A percentile compares a stretch with the other conserved stretches of the same genome.
Conservation (phyloP, 2,113 vertebrate genomes). For the Lucifuga dentata region DNA sequence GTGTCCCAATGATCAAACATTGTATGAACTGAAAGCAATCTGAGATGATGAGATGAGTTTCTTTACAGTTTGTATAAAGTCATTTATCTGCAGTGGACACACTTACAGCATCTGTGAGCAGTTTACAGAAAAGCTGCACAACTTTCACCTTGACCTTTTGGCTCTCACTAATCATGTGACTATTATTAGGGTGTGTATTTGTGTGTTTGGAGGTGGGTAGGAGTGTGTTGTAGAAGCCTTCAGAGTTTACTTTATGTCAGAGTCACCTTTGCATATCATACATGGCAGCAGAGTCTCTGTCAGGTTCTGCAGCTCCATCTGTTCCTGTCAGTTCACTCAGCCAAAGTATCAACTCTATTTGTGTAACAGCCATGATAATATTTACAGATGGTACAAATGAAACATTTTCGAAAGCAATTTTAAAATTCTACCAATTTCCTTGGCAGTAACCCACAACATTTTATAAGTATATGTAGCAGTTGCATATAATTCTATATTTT, state of each 20-base stretch:
- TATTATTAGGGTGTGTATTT: slow-evolving; percentile 16
- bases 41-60: not conserved
- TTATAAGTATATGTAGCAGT: no score
- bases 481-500: no score
- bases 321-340: slow-evolving; percentile 15
- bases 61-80: not conserved
- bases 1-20: not conserved
- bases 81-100: no score
- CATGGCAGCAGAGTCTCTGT: no score
- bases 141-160: not conserved
- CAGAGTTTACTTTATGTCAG: not conserved
- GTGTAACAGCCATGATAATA: no score
- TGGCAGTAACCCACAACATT: no score
- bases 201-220: not conserved
- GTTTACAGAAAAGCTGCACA: not conserved
- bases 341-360: no score
- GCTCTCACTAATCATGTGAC: slow-evolving; percentile 11
- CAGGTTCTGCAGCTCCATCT: slow-evolving; percentile 11
- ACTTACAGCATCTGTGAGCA: slow-evolving; percentile 3
- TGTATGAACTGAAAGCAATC: not conserved
- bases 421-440: no score
- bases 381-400: not conserved
- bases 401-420: no score
- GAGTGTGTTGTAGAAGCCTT: not conserved
- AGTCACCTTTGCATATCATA: slow-evolving; percentile 1